Conservation (phyloP, 1,140 invertebrate species). For the Parapsyche elsis region DNA sequence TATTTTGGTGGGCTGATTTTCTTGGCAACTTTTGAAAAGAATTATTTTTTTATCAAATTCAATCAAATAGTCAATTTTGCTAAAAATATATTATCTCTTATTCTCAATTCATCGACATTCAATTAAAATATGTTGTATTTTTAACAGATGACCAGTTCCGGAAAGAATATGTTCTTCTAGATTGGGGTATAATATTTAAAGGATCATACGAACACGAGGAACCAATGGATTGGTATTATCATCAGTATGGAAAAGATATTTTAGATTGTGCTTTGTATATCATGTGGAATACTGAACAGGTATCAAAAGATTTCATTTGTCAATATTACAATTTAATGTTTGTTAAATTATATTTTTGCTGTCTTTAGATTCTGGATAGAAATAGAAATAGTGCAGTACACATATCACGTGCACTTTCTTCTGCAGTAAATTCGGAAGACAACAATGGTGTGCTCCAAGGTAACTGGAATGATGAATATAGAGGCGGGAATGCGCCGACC, state of each 20-base stretch:
- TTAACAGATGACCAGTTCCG: constrained; percentile 74
- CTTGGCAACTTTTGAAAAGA: too few relatives aligned
- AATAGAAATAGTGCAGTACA: constrained; percentile 81
- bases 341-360: neutral
- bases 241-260: constrained; percentile 87
- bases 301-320: neutral
- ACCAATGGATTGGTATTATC: constrained; percentile 90
- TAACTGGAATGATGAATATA: constrained; percentile 89
- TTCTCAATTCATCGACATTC: too few relatives aligned
- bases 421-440: constrained; percentile 86
- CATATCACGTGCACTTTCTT: constrained; percentile 80
- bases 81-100: too few relatives aligned
- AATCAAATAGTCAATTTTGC: too few relatives aligned
- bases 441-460: constrained; percentile 88
- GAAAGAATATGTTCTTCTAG: constrained; percentile 87
- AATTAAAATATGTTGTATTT: too few relatives aligned
- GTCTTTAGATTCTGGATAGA: constrained; percentile 59
- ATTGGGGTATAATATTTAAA: constrained; percentile 90
- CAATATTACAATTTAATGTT: too few relatives aligned
- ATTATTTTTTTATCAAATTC: too few relatives aligned
- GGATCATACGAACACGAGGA: constrained; percentile 85
- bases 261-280: constrained; percentile 87
- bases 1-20: too few relatives aligned
- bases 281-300: constrained; percentile 78
- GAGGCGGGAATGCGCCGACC: constrained; percentile 82